Evolutionary conservation across 2,888 invertebrate genomes (phyloP).

Genomic region (Mesoligia furuncula): DNA sequence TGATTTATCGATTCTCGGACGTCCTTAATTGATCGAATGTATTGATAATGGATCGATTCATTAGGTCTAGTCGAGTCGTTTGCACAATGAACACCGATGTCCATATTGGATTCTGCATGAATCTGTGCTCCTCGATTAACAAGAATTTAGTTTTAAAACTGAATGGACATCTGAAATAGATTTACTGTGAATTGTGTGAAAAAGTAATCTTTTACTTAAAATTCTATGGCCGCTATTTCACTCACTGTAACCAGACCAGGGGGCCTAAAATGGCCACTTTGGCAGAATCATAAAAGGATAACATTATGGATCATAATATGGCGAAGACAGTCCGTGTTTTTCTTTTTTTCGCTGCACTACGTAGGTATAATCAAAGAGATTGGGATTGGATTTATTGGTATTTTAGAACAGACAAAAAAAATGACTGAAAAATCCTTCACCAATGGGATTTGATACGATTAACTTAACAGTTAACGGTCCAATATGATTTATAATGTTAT

Average conservation of each 20-base stretch:
- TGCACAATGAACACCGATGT: conserved; percentile 70
- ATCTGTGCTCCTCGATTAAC: conserved; percentile 37
- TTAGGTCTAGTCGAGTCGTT: conserved; percentile 66
- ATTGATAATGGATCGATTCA: conserved; percentile 77
- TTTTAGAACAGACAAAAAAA: no score
- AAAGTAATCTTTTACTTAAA: neutral
- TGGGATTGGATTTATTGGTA: no score
- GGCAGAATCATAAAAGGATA: no score
- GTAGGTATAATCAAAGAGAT: no score
- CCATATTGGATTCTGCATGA: conserved; percentile 69
- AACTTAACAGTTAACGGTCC: no score
- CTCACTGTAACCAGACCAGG: neutral
- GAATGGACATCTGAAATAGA: conserved; percentile 32
- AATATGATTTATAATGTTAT: no score
- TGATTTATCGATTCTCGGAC: conserved; percentile 76
- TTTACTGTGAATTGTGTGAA: conserved; percentile 23
- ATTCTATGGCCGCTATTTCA: neutral
- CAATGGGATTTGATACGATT: no score
- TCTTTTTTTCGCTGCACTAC: no score
- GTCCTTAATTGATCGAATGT: conserved; percentile 79
- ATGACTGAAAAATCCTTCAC: no score
- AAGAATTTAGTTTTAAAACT: conserved; percentile 48
- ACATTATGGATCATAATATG: no score
- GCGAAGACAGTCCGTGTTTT: no score
- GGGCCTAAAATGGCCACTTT: no score